Conservation (phyloP, 2,888 invertebrate genomes). For the Danaus chrysippus region DNA sequence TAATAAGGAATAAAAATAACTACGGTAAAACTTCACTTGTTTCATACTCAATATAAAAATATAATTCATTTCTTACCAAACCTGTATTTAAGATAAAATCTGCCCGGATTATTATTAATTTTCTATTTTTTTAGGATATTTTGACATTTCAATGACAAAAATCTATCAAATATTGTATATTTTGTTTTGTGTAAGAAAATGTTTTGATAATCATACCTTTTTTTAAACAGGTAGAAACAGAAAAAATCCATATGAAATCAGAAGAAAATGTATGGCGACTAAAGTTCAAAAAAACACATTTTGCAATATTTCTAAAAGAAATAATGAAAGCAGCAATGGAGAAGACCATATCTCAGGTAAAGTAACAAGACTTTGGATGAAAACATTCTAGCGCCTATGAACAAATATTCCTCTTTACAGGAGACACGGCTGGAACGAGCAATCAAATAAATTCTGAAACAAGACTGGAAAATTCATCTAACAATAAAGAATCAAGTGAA, state of each 20-base stretch:
- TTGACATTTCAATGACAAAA: too few relatives aligned
- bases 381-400: neutral
- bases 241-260: too few relatives aligned
- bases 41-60: neutral
- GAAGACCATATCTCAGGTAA: slow-evolving; percentile 12
- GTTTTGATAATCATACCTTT: too few relatives aligned
- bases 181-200: too few relatives aligned
- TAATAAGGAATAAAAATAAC: slow-evolving; percentile 22
- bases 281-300: too few relatives aligned
- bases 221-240: too few relatives aligned
- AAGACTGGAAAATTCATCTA: slow-evolving; percentile 16
- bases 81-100: neutral
- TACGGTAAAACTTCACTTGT: slow-evolving; percentile 25
- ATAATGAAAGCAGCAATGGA: too few relatives aligned
- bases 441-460: slow-evolving; percentile 15
- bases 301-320: too few relatives aligned
- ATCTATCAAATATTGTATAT: too few relatives aligned
- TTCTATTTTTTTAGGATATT: too few relatives aligned
- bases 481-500: slow-evolving; percentile 8
- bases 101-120: neutral
- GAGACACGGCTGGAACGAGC: slow-evolving; percentile 24
- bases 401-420: slow-evolving; percentile 8
- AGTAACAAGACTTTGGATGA: neutral
- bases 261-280: too few relatives aligned
- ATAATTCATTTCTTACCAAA: neutral